Evolutionary conservation across 2,113 vertebrate genomes (phyloP).

Genomic region (Chaenogobius annularis): DNA sequence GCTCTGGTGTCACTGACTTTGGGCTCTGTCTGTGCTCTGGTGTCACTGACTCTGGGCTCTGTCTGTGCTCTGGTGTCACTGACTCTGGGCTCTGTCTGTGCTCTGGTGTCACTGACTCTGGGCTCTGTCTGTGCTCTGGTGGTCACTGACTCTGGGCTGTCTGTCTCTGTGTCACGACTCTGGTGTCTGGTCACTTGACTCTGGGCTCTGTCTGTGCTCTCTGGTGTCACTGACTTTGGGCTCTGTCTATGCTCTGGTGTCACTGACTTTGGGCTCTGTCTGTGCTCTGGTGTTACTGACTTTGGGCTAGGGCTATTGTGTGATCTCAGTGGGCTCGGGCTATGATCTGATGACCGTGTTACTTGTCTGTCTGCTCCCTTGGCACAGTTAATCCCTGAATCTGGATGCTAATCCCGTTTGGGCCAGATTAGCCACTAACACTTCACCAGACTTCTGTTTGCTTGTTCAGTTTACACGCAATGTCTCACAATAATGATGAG

Average conservation of each 20-base stretch:
- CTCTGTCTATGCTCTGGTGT: too few relatives aligned
- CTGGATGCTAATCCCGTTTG: neutral
- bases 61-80: too few relatives aligned
- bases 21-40: too few relatives aligned
- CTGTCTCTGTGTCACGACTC: too few relatives aligned
- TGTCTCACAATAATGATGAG: neutral
- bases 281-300: neutral
- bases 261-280: too few relatives aligned
- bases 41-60: neutral
- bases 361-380: neutral
- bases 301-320: neutral
- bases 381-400: neutral
- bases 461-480: constrained; percentile 1
- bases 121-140: neutral
- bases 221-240: too few relatives aligned
- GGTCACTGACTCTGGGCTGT: neutral
- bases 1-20: too few relatives aligned
- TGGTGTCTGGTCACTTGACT: too few relatives aligned
- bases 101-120: too few relatives aligned
- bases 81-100: too few relatives aligned
- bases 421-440: neutral
- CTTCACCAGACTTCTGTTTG: neutral
- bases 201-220: too few relatives aligned
- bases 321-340: neutral
- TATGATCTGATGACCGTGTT: constrained; percentile 7